phyloP scores from a whole-genome alignment of 2,888 invertebrate genomes.

The Drosophila austrosaltans region DNA sequence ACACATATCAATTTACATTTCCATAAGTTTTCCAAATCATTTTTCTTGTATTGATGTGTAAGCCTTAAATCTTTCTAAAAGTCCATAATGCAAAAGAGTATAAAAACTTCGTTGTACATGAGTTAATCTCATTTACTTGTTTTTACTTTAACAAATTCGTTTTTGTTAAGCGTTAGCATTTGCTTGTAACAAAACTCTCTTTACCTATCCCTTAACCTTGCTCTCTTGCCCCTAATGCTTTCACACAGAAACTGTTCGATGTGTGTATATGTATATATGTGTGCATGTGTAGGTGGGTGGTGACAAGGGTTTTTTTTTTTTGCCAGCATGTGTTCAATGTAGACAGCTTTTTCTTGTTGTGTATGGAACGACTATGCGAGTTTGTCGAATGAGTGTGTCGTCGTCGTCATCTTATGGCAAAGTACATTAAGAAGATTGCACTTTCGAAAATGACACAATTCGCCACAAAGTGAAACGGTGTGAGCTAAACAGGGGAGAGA shows the following conservation, averaged over 20 bases:
- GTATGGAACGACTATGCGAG: too few species aligned
- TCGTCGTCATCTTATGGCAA: slow-evolving; percentile 40
- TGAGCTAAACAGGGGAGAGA: neutral
- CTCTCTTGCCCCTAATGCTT: neutral
- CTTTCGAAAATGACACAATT: slow-evolving; percentile 71
- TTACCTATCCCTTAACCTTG: slow-evolving; percentile 17
- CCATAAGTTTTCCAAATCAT: too few species aligned
- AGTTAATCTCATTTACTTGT: slow-evolving; percentile 19
- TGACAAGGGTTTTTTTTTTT: slow-evolving; percentile 15
- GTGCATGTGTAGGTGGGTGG: neutral
- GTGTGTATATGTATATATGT: neutral
- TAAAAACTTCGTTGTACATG: neutral
- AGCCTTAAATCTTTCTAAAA: neutral
- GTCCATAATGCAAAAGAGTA: neutral
- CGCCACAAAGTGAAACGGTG: slow-evolving; percentile 49
- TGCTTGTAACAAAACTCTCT: slow-evolving; percentile 53
- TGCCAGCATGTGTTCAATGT: slow-evolving; percentile 27
- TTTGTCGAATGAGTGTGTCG: slow-evolving; percentile 21
- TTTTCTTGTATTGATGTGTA: too few species aligned
- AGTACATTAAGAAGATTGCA: slow-evolving; percentile 79
- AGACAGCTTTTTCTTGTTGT: slow-evolving; percentile 12
- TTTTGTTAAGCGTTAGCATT: slow-evolving; percentile 55
- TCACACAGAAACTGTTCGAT: slow-evolving; percentile 7
- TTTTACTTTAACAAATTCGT: slow-evolving; percentile 46
- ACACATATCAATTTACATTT: too few species aligned